Evolutionary conservation across 2,113 vertebrate genomes (phyloP).

Genomic region (Panthera uncia): DNA sequence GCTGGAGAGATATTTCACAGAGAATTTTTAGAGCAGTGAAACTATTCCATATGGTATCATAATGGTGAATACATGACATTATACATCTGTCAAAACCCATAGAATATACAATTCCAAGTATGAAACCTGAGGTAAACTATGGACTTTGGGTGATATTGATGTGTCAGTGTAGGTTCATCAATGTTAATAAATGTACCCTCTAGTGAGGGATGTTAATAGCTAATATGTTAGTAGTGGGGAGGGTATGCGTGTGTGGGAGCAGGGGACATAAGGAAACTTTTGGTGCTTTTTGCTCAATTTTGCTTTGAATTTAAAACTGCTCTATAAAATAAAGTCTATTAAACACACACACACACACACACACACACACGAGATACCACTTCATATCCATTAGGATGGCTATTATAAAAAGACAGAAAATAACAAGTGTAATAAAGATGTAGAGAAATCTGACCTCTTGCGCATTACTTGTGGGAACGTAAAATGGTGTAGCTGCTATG

Average conservation of each 20-base stretch:
- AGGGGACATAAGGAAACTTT: not conserved
- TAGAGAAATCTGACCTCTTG: not conserved
- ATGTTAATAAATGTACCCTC: not conserved
- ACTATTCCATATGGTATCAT: not conserved
- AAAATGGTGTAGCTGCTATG: not conserved
- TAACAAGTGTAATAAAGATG: not conserved
- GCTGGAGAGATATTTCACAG: not conserved
- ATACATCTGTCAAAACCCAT: not conserved
- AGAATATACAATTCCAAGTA: not conserved
- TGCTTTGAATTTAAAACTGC: not conserved
- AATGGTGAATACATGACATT: not conserved
- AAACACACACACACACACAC: not conserved
- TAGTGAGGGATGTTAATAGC: not conserved
- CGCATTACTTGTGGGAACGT: not conserved
- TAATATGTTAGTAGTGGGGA: not conserved
- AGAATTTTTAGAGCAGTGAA: not conserved
- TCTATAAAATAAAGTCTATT: not conserved
- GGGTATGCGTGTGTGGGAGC: not conserved
- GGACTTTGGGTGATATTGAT: not conserved
- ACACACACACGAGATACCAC: not conserved
- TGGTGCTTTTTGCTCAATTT: not conserved
- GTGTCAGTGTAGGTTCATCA: not conserved
- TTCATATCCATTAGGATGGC: not conserved
- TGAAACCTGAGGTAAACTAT: not conserved
- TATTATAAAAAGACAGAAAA: not conserved